Evolutionary conservation across 2,113 vertebrate genomes (phyloP).

Genomic region (Gorsachius goisagi): DNA sequence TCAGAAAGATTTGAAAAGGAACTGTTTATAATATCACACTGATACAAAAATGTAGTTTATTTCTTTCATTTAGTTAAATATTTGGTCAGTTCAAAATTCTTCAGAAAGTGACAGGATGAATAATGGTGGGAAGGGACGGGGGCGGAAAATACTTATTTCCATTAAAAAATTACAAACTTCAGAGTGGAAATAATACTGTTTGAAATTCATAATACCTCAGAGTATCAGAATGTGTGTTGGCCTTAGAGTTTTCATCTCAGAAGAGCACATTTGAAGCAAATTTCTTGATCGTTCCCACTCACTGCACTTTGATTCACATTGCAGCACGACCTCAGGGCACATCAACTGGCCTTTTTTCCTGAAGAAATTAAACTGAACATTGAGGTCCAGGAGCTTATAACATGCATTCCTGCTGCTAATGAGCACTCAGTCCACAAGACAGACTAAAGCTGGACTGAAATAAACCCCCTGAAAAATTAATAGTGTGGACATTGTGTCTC

Average conservation of each 20-base stretch:
- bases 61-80: background rate
- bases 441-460: background rate
- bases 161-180: background rate
- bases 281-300: background rate
- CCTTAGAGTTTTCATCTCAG: background rate
- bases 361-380: background rate
- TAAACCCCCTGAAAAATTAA: background rate
- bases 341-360: background rate
- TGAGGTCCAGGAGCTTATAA: background rate
- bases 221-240: background rate
- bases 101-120: background rate
- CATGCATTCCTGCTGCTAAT: conserved; percentile 3
- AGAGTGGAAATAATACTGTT: background rate
- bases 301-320: background rate
- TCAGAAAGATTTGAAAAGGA: background rate
- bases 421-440: background rate
- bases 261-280: background rate
- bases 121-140: background rate
- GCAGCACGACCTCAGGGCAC: background rate
- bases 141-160: background rate
- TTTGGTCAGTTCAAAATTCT: background rate
- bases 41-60: background rate
- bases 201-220: background rate
- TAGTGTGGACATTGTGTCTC: background rate
- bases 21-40: background rate